A percentile compares a stretch with the other conserved stretches of the same genome.
These are phyloP conservation scores for Lithophane ornitopus DNA, from an alignment of 2,888 invertebrate genomes.

Conservation along the genomic window DNA sequence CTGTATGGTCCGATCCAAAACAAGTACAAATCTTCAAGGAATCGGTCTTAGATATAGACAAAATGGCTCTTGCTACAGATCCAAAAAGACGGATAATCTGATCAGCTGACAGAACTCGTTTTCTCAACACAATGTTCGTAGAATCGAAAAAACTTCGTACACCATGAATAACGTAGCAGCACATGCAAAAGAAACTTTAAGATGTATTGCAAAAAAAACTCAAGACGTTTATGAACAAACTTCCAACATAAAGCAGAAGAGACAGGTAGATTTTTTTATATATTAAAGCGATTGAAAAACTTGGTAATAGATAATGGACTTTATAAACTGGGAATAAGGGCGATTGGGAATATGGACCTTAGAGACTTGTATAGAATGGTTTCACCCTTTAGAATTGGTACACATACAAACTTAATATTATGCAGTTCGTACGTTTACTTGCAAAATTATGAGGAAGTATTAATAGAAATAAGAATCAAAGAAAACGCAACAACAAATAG, in stretches of 20 bases:
- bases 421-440: not conserved
- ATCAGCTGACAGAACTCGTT: slow-evolving; percentile 31
- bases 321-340: slow-evolving; percentile 27
- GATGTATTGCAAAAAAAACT: slow-evolving; percentile 65
- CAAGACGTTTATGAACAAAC: slow-evolving; percentile 64
- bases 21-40: not conserved
- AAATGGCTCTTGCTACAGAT: not conserved
- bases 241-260: slow-evolving; percentile 59
- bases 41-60: not conserved
- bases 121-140: slow-evolving; percentile 41
- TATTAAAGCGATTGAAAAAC: slow-evolving; percentile 27
- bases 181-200: slow-evolving; percentile 50
- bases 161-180: slow-evolving; percentile 46
- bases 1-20: not conserved
- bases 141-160: slow-evolving; percentile 37
- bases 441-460: not conserved
- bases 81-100: slow-evolving; percentile 4
- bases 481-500: too few relatives aligned
- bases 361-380: not conserved
- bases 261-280: slow-evolving; percentile 65
- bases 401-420: slow-evolving; percentile 10
- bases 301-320: slow-evolving; percentile 36
- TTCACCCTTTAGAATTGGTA: slow-evolving; percentile 23
- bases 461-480: not conserved
- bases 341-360: not conserved